Evolutionary conservation across 2,888 invertebrate species (phyloP).

Genomic region (Ormyrus nitidulus): DNA sequence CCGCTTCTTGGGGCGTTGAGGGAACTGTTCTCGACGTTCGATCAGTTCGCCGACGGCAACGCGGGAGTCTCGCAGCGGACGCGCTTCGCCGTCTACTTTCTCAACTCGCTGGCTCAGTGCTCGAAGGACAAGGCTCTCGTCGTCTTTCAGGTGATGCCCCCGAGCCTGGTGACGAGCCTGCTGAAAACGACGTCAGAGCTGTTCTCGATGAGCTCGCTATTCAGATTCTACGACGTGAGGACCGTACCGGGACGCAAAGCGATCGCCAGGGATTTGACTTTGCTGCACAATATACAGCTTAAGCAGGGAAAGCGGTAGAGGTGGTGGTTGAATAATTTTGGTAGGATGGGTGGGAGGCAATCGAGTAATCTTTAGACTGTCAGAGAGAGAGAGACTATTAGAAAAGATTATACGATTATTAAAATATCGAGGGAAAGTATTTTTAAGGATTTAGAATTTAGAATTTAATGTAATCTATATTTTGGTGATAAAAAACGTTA

Average conservation of each 20-base stretch:
- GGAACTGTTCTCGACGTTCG: conserved; percentile 83
- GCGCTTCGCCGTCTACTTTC: conserved; percentile 87
- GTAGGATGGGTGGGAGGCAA: too few relatives aligned
- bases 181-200: conserved; percentile 88
- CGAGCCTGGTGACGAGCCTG: conserved; percentile 83
- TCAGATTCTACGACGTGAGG: conserved; percentile 88
- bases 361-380: too few relatives aligned
- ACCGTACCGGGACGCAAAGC: conserved; percentile 86
- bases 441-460: too few relatives aligned
- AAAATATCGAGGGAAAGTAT: too few relatives aligned
- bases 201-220: conserved; percentile 84
- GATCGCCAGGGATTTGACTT: conserved; percentile 91
- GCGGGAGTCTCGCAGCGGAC: conserved; percentile 89
- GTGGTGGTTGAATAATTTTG: too few relatives aligned
- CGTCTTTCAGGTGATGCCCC: conserved; percentile 86
- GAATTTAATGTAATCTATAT: too few relatives aligned
- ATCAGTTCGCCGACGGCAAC: conserved; percentile 82
- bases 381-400: too few relatives aligned
- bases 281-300: conserved; percentile 88
- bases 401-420: too few relatives aligned
- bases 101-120: conserved; percentile 85
- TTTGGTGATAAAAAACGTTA: too few relatives aligned
- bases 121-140: conserved; percentile 84
- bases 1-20: conserved; percentile 82
- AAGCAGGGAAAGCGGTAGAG: conserved; percentile 76